Evolutionary conservation across 1,140 invertebrate genomes (phyloP).

Genomic region (Notospermus geniculatus): DNA sequence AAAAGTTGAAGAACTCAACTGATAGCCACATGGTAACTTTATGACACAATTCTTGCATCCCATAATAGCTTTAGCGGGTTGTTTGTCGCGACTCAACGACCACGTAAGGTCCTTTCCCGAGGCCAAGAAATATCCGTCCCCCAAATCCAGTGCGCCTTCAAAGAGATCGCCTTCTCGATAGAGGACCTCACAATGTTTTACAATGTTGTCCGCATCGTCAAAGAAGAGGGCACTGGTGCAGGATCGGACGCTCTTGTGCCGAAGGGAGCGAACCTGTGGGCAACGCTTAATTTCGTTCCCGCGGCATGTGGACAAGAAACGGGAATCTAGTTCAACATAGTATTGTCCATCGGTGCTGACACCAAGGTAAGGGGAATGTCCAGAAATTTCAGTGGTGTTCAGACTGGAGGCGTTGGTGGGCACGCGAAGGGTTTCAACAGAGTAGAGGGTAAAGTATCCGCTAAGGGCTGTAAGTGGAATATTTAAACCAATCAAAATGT

Average conservation of each 20-base stretch:
- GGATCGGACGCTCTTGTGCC: background rate
- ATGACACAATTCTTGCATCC: background rate
- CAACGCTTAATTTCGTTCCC: background rate
- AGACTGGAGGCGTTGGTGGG: background rate
- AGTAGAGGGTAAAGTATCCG: background rate
- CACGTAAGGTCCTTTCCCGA: background rate
- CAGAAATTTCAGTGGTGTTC: background rate
- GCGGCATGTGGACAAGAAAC: background rate
- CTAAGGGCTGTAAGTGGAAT: background rate
- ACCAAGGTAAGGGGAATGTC: background rate
- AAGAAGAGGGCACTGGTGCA: slow-evolving; percentile 8
- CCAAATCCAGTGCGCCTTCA: slow-evolving; percentile 6
- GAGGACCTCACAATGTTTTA: background rate
- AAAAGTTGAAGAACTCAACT: background rate
- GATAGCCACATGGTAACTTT: background rate
- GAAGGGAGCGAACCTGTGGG: background rate
- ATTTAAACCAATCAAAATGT: background rate
- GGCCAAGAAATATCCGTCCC: background rate
- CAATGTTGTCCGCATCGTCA: slow-evolving; percentile 3
- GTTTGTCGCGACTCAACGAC: background rate
- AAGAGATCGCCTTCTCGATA: background rate
- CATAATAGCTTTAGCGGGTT: background rate
- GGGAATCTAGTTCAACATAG: background rate
- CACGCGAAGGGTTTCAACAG: background rate
- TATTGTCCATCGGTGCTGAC: background rate